Percentiles rank a stretch among this genome's conserved stretches.
Evolutionary conservation across 2,888 invertebrate genomes (phyloP).

Genomic region (Campaea margaritaria): DNA sequence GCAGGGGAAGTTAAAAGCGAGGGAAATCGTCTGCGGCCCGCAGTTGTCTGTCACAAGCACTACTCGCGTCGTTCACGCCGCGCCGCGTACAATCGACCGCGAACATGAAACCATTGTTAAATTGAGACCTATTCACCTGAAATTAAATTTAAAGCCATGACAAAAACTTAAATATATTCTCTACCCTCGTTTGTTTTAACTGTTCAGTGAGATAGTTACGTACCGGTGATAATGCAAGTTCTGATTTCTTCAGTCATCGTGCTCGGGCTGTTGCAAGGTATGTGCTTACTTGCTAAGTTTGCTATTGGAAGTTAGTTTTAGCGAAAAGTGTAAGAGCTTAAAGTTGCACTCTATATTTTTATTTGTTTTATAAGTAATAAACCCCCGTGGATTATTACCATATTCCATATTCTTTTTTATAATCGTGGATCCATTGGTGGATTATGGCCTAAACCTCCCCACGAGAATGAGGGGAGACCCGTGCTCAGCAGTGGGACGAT

Average conservation of each 20-base stretch:
- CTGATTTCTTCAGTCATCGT: constrained; percentile 51
- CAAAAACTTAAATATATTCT: constrained; percentile 28
- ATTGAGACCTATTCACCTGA: constrained; percentile 16
- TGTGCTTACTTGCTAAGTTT: constrained; percentile 31
- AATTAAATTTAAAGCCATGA: constrained; percentile 30
- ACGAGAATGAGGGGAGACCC: too few species aligned
- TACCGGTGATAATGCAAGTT: constrained; percentile 46
- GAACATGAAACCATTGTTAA: constrained; percentile 26
- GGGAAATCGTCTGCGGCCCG: constrained; percentile 61
- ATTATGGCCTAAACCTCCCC: too few species aligned
- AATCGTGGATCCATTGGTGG: too few species aligned
- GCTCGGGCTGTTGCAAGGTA: constrained; percentile 72
- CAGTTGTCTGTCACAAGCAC: constrained; percentile 61
- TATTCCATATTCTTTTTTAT: too few species aligned
- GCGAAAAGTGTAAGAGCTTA: background rate
- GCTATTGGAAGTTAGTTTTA: background rate
- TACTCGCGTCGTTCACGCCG: constrained; percentile 11
- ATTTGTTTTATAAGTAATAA: too few species aligned
- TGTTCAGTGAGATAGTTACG: constrained; percentile 31
- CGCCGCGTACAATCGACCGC: constrained; percentile 12
- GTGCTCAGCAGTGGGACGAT: too few species aligned
- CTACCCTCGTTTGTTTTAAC: constrained; percentile 20
- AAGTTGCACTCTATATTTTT: too few species aligned
- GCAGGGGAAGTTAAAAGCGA: constrained; percentile 71
- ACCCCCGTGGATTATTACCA: too few species aligned